Evolutionary conservation across 2,113 vertebrate species (phyloP).

Genomic region (Apistogramma diplotaenia): DNA sequence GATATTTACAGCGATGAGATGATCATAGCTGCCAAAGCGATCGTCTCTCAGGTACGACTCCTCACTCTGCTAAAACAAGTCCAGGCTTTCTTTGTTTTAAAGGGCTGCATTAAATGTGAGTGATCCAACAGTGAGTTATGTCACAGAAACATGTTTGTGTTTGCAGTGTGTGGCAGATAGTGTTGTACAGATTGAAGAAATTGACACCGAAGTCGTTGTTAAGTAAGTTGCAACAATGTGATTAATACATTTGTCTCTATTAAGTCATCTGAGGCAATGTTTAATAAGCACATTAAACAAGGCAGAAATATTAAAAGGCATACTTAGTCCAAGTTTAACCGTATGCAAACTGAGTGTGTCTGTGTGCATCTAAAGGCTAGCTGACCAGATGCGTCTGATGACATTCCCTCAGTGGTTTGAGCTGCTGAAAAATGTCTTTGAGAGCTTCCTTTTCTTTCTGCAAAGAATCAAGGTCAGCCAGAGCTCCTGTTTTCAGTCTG

Average conservation of each 20-base stretch:
- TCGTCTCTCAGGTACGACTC: constrained; percentile 88
- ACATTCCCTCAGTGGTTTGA: constrained; percentile 95
- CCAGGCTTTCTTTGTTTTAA: not conserved
- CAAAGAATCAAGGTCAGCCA: constrained; percentile 90
- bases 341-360: not conserved
- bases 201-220: constrained; percentile 85
- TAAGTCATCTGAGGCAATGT: not conserved
- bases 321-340: not conserved
- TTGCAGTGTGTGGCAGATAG: constrained; percentile 86
- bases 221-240: constrained; percentile 83
- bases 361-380: constrained; percentile 74
- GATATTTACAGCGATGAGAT: constrained; percentile 96
- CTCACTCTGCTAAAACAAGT: not conserved
- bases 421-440: constrained; percentile 87
- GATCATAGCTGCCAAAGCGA: constrained; percentile 87
- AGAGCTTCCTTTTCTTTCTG: constrained; percentile 89
- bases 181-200: constrained; percentile 88
- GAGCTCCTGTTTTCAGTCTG: not conserved
- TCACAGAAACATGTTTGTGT: not conserved
- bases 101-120: not conserved
- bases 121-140: not conserved
- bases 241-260: not conserved
- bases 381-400: constrained; percentile 96
- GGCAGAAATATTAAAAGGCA: too few relatives aligned
- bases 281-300: not conserved